Conservation (phyloP, 2,797 vertebrate genomes). For the Eurystomus glaucurus region DNA sequence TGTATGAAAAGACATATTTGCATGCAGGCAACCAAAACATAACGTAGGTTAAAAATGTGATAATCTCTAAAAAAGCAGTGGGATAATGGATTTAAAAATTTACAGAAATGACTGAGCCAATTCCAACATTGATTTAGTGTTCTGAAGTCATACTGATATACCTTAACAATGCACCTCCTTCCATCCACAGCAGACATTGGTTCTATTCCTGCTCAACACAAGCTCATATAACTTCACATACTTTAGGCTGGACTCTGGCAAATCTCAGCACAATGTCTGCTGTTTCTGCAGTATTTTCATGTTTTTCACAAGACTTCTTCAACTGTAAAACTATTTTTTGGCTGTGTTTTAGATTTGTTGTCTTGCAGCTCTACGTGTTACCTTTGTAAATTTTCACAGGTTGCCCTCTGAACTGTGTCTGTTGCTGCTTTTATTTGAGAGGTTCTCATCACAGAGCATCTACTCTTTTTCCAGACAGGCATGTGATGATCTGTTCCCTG, state of each 20-base stretch:
- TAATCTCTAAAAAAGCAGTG: background rate
- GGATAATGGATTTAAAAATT: background rate
- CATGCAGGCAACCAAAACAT: background rate
- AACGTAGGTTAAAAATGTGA: background rate
- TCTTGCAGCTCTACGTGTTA: background rate
- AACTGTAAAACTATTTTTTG: background rate
- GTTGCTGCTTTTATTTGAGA: background rate
- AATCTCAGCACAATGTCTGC: background rate
- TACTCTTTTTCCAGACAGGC: background rate
- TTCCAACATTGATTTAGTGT: background rate
- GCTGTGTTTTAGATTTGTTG: background rate
- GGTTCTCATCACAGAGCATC: rapidly evolving
- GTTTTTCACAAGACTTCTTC: background rate
- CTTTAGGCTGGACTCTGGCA: background rate
- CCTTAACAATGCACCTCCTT: background rate
- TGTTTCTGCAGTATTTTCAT: background rate
- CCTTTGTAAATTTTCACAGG: background rate
- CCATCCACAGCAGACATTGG: background rate
- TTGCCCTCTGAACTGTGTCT: background rate
- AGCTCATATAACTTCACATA: background rate
- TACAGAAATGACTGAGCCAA: background rate
- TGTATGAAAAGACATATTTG: background rate
- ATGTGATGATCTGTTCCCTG: background rate
- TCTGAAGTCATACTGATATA: background rate
- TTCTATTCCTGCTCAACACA: background rate